Evolutionary conservation across 2,888 invertebrate species (phyloP).

Genomic region (Cyaniris semiargus): DNA sequence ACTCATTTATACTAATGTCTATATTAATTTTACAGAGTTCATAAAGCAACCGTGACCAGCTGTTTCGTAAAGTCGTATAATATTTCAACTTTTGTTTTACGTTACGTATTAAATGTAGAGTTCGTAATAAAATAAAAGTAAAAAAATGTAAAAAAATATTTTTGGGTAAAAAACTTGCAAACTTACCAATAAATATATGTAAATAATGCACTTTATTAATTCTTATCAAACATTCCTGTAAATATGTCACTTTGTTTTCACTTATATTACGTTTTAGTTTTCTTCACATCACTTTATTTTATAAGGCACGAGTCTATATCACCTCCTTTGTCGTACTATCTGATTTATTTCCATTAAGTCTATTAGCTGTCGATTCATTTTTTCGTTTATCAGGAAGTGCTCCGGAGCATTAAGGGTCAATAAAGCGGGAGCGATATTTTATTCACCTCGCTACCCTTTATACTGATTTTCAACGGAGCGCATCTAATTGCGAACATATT

Average conservation of each 20-base stretch:
- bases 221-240: conserved; percentile 32
- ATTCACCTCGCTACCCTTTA: conserved; percentile 69
- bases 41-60: not conserved
- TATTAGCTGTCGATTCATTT: conserved; percentile 56
- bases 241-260: conserved; percentile 23
- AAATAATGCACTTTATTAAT: conserved; percentile 15
- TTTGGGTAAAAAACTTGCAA: not conserved
- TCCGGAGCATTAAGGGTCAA: conserved; percentile 60
- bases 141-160: not conserved
- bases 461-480: conserved; percentile 64
- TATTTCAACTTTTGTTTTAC: conserved; percentile 12
- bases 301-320: conserved; percentile 48
- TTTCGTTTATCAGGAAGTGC: conserved; percentile 51
- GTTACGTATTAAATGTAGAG: not conserved
- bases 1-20: conserved; percentile 72
- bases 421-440: conserved; percentile 62
- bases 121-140: not conserved
- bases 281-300: conserved; percentile 40
- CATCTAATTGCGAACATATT: conserved; percentile 74
- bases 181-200: conserved; percentile 28
- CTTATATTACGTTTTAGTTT: conserved; percentile 31
- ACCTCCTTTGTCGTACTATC: conserved; percentile 63
- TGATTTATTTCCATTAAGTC: conserved; percentile 50
- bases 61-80: too few relatives aligned
- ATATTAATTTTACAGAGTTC: conserved; percentile 61